Conservation (phyloP, 2,797 vertebrate species). For the Eremophila alpestris region DNA sequence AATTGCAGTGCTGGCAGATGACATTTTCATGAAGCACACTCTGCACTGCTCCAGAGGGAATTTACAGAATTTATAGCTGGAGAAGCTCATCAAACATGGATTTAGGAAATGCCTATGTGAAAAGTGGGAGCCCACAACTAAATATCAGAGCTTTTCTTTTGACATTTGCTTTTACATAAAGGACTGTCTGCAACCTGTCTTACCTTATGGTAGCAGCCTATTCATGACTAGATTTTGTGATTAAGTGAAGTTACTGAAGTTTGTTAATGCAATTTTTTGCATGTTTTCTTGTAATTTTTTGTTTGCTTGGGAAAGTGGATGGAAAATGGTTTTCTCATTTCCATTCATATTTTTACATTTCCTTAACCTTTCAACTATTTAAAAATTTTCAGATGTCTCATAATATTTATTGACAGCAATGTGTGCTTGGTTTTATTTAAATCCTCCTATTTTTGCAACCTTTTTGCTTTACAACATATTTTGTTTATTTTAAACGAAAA, state of each 20-base stretch:
- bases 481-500: slow-evolving; percentile 38
- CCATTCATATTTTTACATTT: not conserved
- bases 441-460: not conserved
- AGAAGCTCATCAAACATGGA: slow-evolving; percentile 81
- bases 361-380: not conserved
- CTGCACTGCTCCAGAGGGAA: slow-evolving; percentile 76
- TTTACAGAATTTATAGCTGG: slow-evolving; percentile 74
- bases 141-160: slow-evolving; percentile 73
- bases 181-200: slow-evolving; percentile 58
- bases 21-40: slow-evolving; percentile 84
- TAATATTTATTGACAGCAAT: not conserved
- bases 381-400: not conserved
- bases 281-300: not conserved
- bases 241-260: not conserved
- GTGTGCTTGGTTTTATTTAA: not conserved
- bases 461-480: not conserved
- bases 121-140: slow-evolving; percentile 72
- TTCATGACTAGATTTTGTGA: slow-evolving; percentile 1
- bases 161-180: slow-evolving; percentile 71
- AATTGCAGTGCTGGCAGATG: slow-evolving; percentile 87
- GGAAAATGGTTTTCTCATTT: not conserved
- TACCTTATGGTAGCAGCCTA: slow-evolving; percentile 41
- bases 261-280: not conserved
- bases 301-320: not conserved
- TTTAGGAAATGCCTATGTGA: slow-evolving; percentile 78